phyloP scores from a whole-genome alignment of 1,140 invertebrate species.

The Nymphalis io region DNA sequence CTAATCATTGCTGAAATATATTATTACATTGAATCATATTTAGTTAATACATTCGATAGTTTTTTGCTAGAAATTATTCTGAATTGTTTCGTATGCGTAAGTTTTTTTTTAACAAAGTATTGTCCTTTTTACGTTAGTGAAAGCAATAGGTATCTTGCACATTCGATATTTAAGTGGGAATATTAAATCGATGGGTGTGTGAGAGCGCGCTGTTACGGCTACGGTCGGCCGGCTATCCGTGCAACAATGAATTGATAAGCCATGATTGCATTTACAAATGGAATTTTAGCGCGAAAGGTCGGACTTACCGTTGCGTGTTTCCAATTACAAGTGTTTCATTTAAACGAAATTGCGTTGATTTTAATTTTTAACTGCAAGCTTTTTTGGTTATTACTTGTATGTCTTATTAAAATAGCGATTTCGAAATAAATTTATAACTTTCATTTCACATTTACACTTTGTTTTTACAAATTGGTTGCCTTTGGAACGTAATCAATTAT shows the following conservation, averaged over 20 bases:
- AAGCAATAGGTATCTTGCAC: constrained; percentile 47
- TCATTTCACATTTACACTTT: neutral
- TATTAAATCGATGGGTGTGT: constrained; percentile 58
- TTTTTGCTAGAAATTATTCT: too few species aligned
- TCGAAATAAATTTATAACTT: neutral
- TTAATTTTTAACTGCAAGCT: constrained; percentile 22
- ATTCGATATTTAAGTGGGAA: constrained; percentile 65
- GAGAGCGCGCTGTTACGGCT: constrained; percentile 37
- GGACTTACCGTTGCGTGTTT: constrained; percentile 31
- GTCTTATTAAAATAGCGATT: constrained; percentile 10
- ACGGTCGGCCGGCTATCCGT: constrained; percentile 26
- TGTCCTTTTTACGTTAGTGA: constrained; percentile 29
- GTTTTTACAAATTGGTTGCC: too few species aligned
- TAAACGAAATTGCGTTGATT: constrained; percentile 30
- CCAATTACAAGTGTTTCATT: constrained; percentile 38
- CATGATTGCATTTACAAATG: constrained; percentile 47
- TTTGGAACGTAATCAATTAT: too few species aligned
- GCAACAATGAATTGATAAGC: constrained; percentile 53
- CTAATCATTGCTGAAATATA: too few species aligned
- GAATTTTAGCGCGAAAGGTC: constrained; percentile 39
- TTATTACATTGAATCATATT: too few species aligned
- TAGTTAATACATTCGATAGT: too few species aligned
- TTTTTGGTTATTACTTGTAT: constrained; percentile 2
- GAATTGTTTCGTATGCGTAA: too few species aligned
- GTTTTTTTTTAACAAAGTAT: constrained; percentile 1